Conservation (phyloP, 2,888 invertebrate species). For the Andrena praecox region DNA sequence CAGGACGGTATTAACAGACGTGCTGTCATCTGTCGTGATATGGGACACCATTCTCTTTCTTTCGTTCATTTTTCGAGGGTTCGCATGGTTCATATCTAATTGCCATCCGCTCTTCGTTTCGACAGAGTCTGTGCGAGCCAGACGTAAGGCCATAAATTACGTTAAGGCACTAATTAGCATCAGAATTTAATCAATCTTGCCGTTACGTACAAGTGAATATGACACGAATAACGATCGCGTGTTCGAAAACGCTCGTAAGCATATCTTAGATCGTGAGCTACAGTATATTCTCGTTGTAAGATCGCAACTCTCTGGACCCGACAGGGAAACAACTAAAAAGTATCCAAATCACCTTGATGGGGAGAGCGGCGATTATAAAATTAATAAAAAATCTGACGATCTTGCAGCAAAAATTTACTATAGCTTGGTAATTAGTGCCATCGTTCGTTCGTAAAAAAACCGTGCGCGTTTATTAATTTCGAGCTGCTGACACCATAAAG, state of each 20-base stretch:
- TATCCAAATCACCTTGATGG: too few relatives aligned
- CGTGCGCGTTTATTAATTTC: conserved; percentile 33
- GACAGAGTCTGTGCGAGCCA: conserved; percentile 33
- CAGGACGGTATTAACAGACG: neutral
- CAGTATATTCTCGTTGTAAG: too few relatives aligned
- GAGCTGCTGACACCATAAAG: neutral
- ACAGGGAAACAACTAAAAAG: too few relatives aligned
- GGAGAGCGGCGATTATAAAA: too few relatives aligned
- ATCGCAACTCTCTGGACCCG: too few relatives aligned
- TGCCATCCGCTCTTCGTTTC: conserved; percentile 48
- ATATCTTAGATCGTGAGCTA: conserved; percentile 51
- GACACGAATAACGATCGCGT: conserved; percentile 30
- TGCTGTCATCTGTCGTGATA: conserved; percentile 5
- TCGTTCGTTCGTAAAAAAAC: conserved; percentile 47
- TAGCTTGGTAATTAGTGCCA: conserved; percentile 64
- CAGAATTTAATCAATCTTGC: conserved; percentile 46
- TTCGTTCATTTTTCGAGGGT: neutral
- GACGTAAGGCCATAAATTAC: conserved; percentile 59
- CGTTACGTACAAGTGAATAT: conserved; percentile 21
- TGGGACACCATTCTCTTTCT: neutral
- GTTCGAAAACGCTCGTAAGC: conserved; percentile 15
- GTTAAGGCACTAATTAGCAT: conserved; percentile 64
- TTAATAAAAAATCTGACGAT: too few relatives aligned
- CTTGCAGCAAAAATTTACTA: too few relatives aligned
- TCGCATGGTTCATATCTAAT: conserved; percentile 21